Conservation (phyloP, 2,888 invertebrate species). For the Entomobrya multifasciata region DNA sequence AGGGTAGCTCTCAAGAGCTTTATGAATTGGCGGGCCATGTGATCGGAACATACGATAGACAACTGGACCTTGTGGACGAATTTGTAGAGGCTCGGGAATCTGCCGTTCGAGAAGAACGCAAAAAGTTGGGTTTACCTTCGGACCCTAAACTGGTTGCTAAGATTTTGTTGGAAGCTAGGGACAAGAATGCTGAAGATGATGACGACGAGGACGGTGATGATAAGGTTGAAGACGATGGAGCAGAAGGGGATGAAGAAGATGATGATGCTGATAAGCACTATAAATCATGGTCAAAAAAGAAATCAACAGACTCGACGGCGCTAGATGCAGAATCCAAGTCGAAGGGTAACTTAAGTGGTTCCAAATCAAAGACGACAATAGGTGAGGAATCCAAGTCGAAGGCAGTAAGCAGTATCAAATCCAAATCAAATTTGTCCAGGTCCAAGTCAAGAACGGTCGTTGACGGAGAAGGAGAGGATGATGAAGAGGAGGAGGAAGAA, state of each 20-base stretch:
- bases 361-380: too few species aligned
- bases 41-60: constrained; percentile 66
- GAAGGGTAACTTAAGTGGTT: too few species aligned
- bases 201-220: neutral
- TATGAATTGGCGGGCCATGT: constrained; percentile 63
- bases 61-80: constrained; percentile 62
- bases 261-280: too few species aligned
- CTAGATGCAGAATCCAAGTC: too few species aligned
- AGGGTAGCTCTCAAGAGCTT: constrained; percentile 50
- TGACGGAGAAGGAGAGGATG: too few species aligned
- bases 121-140: neutral
- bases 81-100: neutral
- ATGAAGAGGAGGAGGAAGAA: neutral
- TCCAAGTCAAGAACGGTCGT: too few species aligned
- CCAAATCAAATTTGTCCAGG: too few species aligned
- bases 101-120: too few species aligned
- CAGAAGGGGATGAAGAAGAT: neutral
- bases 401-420: too few species aligned
- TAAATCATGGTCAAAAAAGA: too few species aligned
- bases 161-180: neutral
- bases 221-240: neutral
- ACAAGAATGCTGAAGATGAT: neutral
- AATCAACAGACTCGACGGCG: too few species aligned
- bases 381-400: too few species aligned
- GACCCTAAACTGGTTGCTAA: neutral